phyloP scores from a whole-genome alignment of 2,113 vertebrate species.

The Seriola rivoliana region DNA sequence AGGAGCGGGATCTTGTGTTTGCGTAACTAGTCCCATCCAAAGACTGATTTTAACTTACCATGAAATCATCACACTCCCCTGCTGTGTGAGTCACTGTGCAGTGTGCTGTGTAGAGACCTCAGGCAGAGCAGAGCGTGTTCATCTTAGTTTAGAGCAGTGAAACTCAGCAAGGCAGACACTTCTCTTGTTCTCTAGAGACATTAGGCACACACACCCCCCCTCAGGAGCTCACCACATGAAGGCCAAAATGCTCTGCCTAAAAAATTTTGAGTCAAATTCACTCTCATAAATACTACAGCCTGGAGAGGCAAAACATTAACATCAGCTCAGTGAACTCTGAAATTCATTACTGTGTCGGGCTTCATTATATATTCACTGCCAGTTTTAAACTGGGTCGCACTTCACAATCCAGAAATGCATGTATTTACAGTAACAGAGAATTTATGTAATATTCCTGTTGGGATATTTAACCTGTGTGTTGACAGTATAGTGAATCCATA shows the following conservation, averaged over 20 bases:
- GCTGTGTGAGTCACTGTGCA: slow-evolving; percentile 1
- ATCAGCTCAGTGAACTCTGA: background rate
- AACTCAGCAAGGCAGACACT: background rate
- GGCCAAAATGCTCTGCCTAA: background rate
- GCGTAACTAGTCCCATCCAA: background rate
- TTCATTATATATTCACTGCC: background rate
- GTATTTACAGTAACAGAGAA: background rate
- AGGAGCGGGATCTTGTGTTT: background rate
- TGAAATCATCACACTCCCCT: background rate
- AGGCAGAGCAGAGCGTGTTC: background rate
- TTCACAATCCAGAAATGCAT: background rate
- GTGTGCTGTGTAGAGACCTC: background rate
- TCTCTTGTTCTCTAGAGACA: background rate
- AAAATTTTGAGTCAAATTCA: background rate
- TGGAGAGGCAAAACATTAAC: background rate
- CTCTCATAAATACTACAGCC: background rate
- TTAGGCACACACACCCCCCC: slow-evolving; percentile 1
- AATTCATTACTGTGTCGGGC: background rate
- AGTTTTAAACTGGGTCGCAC: background rate
- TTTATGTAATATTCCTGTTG: background rate
- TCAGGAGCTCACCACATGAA: background rate
- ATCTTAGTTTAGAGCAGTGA: background rate
- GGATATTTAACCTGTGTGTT: background rate
- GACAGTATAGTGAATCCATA: background rate
- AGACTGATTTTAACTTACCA: background rate